phyloP scores from a whole-genome alignment of 1,140 invertebrate species.

The Cotesia chilonis region DNA sequence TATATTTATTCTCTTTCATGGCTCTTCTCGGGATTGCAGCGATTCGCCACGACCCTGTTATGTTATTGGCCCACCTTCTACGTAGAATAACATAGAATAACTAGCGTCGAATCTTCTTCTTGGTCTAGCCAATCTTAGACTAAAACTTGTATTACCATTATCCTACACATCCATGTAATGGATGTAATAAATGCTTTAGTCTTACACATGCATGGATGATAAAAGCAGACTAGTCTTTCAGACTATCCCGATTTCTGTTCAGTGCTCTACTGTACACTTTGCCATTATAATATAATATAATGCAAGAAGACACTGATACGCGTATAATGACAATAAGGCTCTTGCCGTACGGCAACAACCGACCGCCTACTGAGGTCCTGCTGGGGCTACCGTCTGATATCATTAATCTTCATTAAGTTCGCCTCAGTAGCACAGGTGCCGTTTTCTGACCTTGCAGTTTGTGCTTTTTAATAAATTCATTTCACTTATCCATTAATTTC shows the following conservation, averaged over 20 bases:
- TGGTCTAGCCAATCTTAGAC: no score
- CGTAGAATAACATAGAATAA: no score
- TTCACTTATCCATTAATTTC: not conserved
- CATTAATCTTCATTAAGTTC: constrained; percentile 32
- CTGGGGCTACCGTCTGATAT: constrained; percentile 6
- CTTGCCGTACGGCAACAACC: constrained; percentile 13
- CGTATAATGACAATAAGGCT: constrained; percentile 27
- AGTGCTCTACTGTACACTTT: not conserved
- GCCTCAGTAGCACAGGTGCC: not conserved
- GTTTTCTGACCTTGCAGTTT: constrained; percentile 2
- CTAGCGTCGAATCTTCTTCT: no score
- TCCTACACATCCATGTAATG: no score
- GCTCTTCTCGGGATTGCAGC: constrained; percentile 3
- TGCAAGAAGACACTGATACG: constrained; percentile 25
- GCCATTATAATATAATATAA: not conserved
- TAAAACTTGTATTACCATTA: no score
- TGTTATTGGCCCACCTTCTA: not conserved
- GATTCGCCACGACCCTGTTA: not conserved
- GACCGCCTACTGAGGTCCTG: constrained; percentile 9
- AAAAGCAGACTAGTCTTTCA: no score
- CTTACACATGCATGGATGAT: no score
- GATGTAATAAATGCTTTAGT: no score
- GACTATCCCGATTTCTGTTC: no score
- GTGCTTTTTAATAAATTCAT: not conserved
- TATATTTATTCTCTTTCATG: not conserved